Conservation (phyloP, 2,888 invertebrate species). For the Dromius quadrimaculatus region DNA sequence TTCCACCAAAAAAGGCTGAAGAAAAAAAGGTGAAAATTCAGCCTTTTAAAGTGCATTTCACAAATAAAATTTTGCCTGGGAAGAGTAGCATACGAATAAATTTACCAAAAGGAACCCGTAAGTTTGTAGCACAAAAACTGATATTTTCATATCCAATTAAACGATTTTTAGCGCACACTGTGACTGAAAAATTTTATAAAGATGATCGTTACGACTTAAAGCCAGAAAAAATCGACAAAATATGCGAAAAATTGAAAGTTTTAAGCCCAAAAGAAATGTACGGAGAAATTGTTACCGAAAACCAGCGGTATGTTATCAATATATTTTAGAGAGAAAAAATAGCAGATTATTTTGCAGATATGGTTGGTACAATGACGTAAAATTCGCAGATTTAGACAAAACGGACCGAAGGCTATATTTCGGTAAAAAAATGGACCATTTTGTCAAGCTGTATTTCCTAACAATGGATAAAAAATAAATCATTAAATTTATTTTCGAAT, state of each 20-base stretch:
- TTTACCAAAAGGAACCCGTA: constrained; percentile 56
- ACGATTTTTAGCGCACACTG: constrained; percentile 61
- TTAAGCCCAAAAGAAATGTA: constrained; percentile 61
- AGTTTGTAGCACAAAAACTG: constrained; percentile 14
- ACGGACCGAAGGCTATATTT: constrained; percentile 64
- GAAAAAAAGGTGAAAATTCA: constrained; percentile 53
- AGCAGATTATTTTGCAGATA: constrained; percentile 60
- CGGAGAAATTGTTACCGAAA: constrained; percentile 62
- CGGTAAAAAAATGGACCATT: constrained; percentile 66
- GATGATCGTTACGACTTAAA: constrained; percentile 55
- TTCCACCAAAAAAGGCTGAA: constrained; percentile 44
- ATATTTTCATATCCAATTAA: too few species aligned
- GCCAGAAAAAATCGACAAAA: constrained; percentile 58
- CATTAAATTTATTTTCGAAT: too few species aligned
- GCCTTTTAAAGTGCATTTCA: constrained; percentile 63
- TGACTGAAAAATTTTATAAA: constrained; percentile 63
- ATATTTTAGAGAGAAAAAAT: not conserved
- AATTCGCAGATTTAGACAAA: constrained; percentile 56
- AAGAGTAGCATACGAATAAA: constrained; percentile 54
- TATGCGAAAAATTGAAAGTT: constrained; percentile 60
- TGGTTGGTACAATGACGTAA: constrained; percentile 68
- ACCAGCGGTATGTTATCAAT: constrained; percentile 61
- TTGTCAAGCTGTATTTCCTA: constrained; percentile 61
- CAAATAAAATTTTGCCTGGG: constrained; percentile 58
- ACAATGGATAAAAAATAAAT: constrained; percentile 49